Evolutionary conservation across 2,113 vertebrate species (phyloP).

Genomic region (Nothoprocta perdicaria): DNA sequence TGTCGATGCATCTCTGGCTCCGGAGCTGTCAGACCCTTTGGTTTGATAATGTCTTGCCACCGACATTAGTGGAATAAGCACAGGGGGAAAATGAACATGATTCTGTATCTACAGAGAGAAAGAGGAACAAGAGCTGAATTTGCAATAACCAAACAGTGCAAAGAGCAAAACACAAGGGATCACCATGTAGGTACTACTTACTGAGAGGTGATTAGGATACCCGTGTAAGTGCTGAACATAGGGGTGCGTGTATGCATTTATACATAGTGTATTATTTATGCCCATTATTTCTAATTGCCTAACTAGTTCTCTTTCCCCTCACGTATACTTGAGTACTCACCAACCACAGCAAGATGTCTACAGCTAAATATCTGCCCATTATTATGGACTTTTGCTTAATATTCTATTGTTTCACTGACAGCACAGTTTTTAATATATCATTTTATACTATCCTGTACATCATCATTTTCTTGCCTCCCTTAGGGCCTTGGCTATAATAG

Average conservation of each 20-base stretch:
- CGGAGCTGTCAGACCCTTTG: neutral
- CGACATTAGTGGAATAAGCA: neutral
- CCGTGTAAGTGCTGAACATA: neutral
- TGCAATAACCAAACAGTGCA: neutral
- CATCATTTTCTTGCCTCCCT: constrained; percentile 59
- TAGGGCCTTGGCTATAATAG: constrained; percentile 49
- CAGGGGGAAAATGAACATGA: neutral
- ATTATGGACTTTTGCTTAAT: constrained; percentile 66
- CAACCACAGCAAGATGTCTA: constrained; percentile 63
- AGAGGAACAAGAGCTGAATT: neutral
- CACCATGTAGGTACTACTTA: constrained; percentile 11
- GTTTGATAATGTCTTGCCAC: neutral
- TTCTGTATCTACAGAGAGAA: neutral
- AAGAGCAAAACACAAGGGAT: constrained; percentile 30
- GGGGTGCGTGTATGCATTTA: neutral
- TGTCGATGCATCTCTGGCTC: neutral
- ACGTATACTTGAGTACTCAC: constrained; percentile 70
- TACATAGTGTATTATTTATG: constrained; percentile 55
- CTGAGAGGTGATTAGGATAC: constrained; percentile 58
- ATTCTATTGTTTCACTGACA: constrained; percentile 52
- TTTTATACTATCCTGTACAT: constrained; percentile 63
- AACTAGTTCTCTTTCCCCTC: constrained; percentile 72
- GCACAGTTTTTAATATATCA: constrained; percentile 53
- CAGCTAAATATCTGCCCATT: constrained; percentile 70
- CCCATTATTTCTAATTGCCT: constrained; percentile 70